phyloP scores from a whole-genome alignment of 2,113 vertebrate species.

The Varanus salvator region DNA sequence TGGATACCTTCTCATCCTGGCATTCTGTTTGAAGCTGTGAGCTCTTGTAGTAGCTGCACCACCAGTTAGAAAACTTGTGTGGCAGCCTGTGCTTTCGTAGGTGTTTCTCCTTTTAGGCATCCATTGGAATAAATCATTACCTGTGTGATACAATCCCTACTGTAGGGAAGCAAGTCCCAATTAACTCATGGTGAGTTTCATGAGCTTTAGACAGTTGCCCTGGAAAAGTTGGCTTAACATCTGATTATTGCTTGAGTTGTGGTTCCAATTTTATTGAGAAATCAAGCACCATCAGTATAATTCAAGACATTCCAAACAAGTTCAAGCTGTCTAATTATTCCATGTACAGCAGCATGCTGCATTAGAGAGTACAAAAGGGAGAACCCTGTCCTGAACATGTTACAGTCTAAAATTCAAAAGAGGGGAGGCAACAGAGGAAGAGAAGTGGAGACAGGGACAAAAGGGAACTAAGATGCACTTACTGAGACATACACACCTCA shows the following conservation, averaged over 20 bases:
- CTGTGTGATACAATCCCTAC: background rate
- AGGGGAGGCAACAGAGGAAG: background rate
- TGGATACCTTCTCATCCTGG: background rate
- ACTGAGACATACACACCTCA: background rate
- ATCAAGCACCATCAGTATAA: background rate
- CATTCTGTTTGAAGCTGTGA: background rate
- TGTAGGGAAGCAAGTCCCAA: background rate
- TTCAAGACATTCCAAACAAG: background rate
- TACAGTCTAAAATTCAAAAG: background rate
- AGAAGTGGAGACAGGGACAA: background rate
- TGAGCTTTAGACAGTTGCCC: background rate
- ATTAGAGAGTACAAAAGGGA: background rate
- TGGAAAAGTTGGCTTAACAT: background rate
- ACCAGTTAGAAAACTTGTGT: background rate
- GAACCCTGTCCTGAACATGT: background rate
- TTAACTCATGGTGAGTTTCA: background rate
- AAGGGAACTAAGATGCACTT: background rate
- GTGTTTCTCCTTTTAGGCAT: background rate
- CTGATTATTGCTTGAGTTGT: background rate
- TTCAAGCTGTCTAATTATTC: background rate
- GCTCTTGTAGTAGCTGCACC: background rate
- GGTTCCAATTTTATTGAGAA: background rate
- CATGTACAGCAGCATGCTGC: background rate
- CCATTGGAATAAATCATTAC: background rate
- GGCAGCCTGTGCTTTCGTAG: background rate